phyloP scores from a whole-genome alignment of 2,113 vertebrate species.

The Dasyornis broadbenti region DNA sequence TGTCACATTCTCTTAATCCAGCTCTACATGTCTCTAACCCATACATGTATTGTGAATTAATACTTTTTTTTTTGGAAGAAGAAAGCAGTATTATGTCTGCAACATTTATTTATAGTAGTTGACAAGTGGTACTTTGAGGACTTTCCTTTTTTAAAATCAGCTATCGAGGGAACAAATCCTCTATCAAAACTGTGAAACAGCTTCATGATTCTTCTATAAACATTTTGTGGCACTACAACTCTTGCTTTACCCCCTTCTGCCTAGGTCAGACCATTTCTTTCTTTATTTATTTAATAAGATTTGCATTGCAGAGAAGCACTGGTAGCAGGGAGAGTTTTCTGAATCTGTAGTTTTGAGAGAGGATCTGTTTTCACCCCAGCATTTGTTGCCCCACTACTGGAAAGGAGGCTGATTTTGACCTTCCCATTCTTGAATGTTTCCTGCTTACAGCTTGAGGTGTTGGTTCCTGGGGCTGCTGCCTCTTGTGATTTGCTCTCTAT shows the following conservation, averaged over 20 bases:
- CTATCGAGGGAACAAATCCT: not conserved
- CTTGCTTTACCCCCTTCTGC: not conserved
- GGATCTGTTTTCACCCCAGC: not conserved
- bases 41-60: not conserved
- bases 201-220: not conserved
- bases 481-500: fast-evolving
- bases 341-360: not conserved
- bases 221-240: not conserved
- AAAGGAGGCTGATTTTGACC: not conserved
- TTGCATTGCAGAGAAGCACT: not conserved
- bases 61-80: not conserved
- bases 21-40: not conserved
- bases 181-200: constrained; percentile 1
- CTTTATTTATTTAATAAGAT: not conserved
- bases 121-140: not conserved
- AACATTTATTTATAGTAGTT: constrained; percentile 10
- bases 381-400: not conserved
- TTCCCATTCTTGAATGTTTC: not conserved
- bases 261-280: not conserved
- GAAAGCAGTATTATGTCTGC: not conserved
- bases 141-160: not conserved
- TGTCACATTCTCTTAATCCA: not conserved
- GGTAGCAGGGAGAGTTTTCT: not conserved
- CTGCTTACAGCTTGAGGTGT: fast-evolving
- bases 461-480: not conserved